Percentiles rank a stretch among this genome's conserved stretches.
phyloP scores from a whole-genome alignment of 2,888 invertebrate genomes.

The Protodeltote pygarga region DNA sequence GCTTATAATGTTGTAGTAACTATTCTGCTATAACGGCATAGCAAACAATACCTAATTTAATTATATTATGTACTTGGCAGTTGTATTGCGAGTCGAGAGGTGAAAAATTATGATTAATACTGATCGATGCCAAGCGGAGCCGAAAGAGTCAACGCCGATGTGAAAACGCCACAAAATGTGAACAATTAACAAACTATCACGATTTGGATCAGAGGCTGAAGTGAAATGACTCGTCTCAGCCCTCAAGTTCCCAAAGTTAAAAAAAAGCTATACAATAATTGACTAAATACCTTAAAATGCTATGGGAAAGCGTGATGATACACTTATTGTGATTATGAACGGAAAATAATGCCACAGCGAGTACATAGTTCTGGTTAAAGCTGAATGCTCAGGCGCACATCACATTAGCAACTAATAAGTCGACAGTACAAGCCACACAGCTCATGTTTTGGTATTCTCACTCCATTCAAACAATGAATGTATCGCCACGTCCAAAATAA shows the following conservation, averaged over 20 bases:
- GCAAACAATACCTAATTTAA: constrained; percentile 59
- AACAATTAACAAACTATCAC: constrained; percentile 63
- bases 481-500: constrained; percentile 58
- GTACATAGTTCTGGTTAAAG: constrained; percentile 5
- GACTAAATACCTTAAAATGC: constrained; percentile 85
- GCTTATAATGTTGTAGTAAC: constrained; percentile 64
- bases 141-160: constrained; percentile 33
- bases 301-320: constrained; percentile 63
- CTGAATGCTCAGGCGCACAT: constrained; percentile 14
- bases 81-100: constrained; percentile 51
- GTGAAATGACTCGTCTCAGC: constrained; percentile 69
- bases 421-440: constrained; percentile 14
- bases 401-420: constrained; percentile 14
- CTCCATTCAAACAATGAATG: constrained; percentile 42
- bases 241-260: constrained; percentile 61
- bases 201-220: constrained; percentile 61
- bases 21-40: constrained; percentile 63
- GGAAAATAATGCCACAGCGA: constrained; percentile 12
- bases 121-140: constrained; percentile 77
- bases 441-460: constrained; percentile 18
- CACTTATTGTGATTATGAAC: constrained; percentile 41
- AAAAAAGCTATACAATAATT: constrained; percentile 84
- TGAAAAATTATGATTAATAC: constrained; percentile 74
- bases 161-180: constrained; percentile 10
- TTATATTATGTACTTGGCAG: constrained; percentile 64